Conservation (phyloP, 53 echinoderm and acorn worm genomes). For the Antedon mediterranea region DNA sequence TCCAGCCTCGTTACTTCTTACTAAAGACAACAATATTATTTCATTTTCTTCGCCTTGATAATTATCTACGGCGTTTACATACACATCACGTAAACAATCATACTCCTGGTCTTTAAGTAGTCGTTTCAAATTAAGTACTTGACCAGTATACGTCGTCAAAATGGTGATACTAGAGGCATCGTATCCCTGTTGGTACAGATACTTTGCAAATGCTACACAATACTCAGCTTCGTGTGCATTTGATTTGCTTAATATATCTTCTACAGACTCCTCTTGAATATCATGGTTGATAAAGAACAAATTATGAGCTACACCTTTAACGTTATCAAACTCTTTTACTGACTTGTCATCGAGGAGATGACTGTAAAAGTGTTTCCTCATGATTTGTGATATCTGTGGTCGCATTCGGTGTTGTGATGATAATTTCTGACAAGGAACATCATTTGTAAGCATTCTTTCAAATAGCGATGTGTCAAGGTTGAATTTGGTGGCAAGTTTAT, state of each 20-base stretch:
- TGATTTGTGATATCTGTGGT: constrained; percentile 61
- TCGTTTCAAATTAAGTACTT: constrained; percentile 3
- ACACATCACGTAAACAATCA: constrained; percentile 13
- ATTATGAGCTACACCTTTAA: constrained; percentile 44
- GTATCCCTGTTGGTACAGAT: constrained; percentile 65
- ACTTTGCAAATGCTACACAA: constrained; percentile 42
- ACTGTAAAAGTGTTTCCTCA: constrained; percentile 55
- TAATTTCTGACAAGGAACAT: constrained; percentile 37
- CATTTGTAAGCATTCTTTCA: constrained; percentile 70
- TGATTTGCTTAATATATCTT: constrained; percentile 49
- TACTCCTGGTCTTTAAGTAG: neutral
- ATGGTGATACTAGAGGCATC: constrained; percentile 44
- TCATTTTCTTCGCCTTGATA: constrained; percentile 94
- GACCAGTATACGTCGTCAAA: constrained; percentile 67
- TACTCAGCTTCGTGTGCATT: constrained; percentile 68
- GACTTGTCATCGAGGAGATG: constrained; percentile 50
- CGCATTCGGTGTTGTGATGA: constrained; percentile 74
- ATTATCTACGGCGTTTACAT: constrained; percentile 64
- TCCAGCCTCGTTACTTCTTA: constrained; percentile 69
- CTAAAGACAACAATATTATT: constrained; percentile 77
- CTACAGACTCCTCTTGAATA: constrained; percentile 24
- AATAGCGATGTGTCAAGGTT: constrained; percentile 76
- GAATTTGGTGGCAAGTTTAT: constrained; percentile 59
- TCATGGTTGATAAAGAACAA: constrained; percentile 68
- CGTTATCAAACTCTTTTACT: constrained; percentile 33